Evolutionary conservation across 2,888 invertebrate genomes (phyloP).

Genomic region (Euclidia mi): DNA sequence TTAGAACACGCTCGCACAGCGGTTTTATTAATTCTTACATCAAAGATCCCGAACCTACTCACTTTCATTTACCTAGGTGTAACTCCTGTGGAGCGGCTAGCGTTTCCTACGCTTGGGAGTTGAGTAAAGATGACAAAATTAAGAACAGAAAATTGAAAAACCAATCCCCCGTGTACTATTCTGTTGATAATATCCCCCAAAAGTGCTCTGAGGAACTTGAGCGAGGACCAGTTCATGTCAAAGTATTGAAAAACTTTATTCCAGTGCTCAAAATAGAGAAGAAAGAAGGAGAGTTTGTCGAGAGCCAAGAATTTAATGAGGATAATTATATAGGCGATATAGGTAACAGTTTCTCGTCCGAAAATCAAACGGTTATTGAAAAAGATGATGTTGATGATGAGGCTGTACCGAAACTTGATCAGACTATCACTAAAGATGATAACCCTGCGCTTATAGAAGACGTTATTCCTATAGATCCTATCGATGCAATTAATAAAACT

Average conservation of each 20-base stretch:
- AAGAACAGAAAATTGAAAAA: slow-evolving; percentile 38
- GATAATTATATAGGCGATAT: slow-evolving; percentile 81
- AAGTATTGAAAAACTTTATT: slow-evolving; percentile 66
- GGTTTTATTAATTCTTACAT: slow-evolving; percentile 80
- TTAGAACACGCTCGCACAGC: slow-evolving; percentile 80
- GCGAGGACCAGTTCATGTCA: slow-evolving; percentile 55
- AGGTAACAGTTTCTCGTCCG: slow-evolving; percentile 73
- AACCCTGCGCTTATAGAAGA: slow-evolving; percentile 57
- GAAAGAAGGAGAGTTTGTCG: slow-evolving; percentile 74
- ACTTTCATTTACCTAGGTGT: slow-evolving; percentile 83
- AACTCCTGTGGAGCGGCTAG: slow-evolving; percentile 71
- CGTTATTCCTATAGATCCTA: slow-evolving; percentile 42
- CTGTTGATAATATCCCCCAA: slow-evolving; percentile 74
- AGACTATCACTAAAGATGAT: slow-evolving; percentile 7
- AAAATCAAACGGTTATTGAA: slow-evolving; percentile 73
- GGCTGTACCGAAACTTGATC: slow-evolving; percentile 18
- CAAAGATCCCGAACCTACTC: slow-evolving; percentile 78
- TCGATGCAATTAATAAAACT: slow-evolving; percentile 58
- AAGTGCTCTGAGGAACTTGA: slow-evolving; percentile 63
- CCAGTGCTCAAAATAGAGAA: slow-evolving; percentile 69
- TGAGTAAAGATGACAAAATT: slow-evolving; percentile 54
- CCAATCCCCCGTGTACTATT: slow-evolving; percentile 61
- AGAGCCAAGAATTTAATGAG: slow-evolving; percentile 84
- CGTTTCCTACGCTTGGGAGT: slow-evolving; percentile 67
- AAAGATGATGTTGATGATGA: slow-evolving; percentile 39